Evolutionary conservation across 2,113 vertebrate genomes (phyloP).

Genomic region (Actenoides lindsayi): DNA sequence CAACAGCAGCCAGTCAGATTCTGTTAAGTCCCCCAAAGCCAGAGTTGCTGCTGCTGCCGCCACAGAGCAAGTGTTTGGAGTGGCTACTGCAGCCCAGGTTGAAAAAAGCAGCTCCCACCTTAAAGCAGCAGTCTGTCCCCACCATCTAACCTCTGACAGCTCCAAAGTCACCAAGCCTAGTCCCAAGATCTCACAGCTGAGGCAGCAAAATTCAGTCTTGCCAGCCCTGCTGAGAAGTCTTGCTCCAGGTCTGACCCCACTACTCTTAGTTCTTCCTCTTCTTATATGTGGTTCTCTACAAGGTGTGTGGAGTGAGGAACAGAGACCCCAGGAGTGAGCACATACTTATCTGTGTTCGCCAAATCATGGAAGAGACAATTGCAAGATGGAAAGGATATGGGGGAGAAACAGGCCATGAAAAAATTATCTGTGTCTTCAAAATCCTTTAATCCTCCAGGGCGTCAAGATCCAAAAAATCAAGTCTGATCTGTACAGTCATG

Average conservation of each 20-base stretch:
- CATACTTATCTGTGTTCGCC: neutral
- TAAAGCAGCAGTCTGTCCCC: neutral
- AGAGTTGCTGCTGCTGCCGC: neutral
- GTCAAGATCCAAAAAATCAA: neutral
- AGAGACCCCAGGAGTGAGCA: neutral
- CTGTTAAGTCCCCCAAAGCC: neutral
- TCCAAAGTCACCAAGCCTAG: neutral
- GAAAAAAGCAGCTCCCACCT: neutral
- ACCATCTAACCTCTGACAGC: neutral
- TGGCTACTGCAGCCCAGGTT: neutral
- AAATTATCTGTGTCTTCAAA: neutral
- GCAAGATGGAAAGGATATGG: neutral
- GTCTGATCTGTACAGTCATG: neutral
- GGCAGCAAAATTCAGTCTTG: neutral
- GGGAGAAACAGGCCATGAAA: neutral
- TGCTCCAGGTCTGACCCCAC: constrained; percentile 20
- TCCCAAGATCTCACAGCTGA: neutral
- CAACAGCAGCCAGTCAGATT: neutral
- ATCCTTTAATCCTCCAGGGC: neutral
- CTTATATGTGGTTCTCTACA: neutral
- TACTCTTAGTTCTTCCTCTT: neutral
- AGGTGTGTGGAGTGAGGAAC: neutral
- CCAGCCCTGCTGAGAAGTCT: neutral
- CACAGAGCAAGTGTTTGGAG: neutral
- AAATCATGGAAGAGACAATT: neutral